phyloP scores from a whole-genome alignment of 2,888 invertebrate genomes.

The Adelphocoris suturalis region DNA sequence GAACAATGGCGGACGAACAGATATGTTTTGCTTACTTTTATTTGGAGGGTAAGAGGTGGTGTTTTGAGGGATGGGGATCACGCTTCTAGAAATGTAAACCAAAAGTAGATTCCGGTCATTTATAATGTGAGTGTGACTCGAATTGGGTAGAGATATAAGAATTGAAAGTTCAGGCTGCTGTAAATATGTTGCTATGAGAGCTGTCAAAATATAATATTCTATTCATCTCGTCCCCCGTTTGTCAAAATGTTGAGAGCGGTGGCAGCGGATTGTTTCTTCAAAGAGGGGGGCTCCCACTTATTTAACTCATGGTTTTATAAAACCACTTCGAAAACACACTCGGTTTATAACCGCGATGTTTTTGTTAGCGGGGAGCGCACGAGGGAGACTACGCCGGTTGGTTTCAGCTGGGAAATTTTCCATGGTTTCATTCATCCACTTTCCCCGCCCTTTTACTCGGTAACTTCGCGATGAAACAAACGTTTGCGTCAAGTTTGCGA shows the following conservation, averaged over 20 bases:
- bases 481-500: neutral
- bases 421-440: neutral
- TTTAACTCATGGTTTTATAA: slow-evolving; percentile 1
- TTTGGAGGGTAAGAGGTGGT: no score
- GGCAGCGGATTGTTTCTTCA: neutral
- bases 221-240: neutral
- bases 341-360: slow-evolving; percentile 17
- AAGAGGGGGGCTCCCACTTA: neutral
- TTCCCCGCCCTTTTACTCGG: neutral
- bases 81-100: no score
- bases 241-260: neutral
- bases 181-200: neutral
- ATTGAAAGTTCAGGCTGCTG: neutral
- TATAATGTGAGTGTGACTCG: no score
- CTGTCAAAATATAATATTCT: slow-evolving; percentile 9
- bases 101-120: no score
- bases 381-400: neutral
- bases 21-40: no score
- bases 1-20: no score
- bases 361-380: neutral
- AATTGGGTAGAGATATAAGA: no score
- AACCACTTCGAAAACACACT: slow-evolving; percentile 28
- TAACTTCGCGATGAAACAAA: neutral
- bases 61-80: no score
- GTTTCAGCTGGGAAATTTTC: slow-evolving; percentile 3